Base-by-base conservation (phyloP, 2,797 vertebrate genomes). In the Etheostoma perlongum region DNA sequence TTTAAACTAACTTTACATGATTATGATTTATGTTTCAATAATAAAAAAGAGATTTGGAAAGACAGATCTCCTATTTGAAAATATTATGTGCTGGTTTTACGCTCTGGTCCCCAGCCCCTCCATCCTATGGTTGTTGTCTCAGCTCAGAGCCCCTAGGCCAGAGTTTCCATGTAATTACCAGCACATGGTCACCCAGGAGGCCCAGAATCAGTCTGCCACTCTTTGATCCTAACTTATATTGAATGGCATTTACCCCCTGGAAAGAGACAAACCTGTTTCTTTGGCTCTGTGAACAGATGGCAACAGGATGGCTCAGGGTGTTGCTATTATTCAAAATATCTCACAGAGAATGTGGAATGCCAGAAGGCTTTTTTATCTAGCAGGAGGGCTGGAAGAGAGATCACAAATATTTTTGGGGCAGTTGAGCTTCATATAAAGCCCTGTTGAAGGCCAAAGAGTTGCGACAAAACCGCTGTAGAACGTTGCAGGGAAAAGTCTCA, bases 181-280 rank as follows among this genome's bases (percentile, higher is more conserved):
- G 79, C 88, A 88, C 84, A 79, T 78, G 82, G 81, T 84, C 70
- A 76, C 67, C 82, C 70, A 62, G 74, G 82, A 87, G 83, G 85
- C 74, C 51, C 48, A 70, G 74, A 65, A 70, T 72, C 80, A 81
- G 67, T 67, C 83, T 75, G 75, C 55, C 78, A 76, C 30, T 78
- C 87, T 92, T 91, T 92, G 89, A 89, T 91, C 86, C 88, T 83
- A 81, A 83, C 71, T 78, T 80, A 91, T 91, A 81, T 66, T 79
- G 85, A 86, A 91, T 89, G 84, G 85, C 84, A 85, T 90, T 88
- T 79, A 85, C 85, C 82, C 72, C 83, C 82, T 54, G 74, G 83
- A 70, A 71, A 48, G 76, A 84, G 76, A 59, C 60, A 88, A 92
- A 87, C 74, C 87, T 80, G 81, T 77, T 84, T 85, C 72, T 67